These are phyloP conservation scores for Zaprionus bogoriensis DNA, from an alignment of 2,888 invertebrate genomes.

Conservation along the genomic window DNA sequence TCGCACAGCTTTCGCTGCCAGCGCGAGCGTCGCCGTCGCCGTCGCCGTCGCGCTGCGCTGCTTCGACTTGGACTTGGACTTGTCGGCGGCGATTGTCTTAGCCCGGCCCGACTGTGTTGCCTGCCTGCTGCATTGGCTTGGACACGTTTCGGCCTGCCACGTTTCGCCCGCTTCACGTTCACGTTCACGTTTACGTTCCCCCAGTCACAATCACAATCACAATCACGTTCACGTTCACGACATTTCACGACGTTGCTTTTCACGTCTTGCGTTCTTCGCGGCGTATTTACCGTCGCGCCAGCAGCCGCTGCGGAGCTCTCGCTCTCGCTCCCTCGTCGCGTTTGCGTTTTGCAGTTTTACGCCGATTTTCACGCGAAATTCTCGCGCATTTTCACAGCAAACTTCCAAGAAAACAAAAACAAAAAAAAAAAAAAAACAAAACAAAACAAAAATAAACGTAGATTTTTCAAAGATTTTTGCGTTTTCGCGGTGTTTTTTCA, in stretches of 20 bases:
- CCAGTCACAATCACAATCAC: no score
- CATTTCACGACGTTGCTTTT: constrained; percentile 2
- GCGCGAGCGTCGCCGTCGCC: constrained; percentile 24
- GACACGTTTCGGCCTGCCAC: constrained; percentile 33
- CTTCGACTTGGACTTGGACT: constrained; percentile 55
- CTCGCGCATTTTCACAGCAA: neutral
- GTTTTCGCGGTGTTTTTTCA: neutral
- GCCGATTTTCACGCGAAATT: neutral
- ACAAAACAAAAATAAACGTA: no score
- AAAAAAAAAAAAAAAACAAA: no score
- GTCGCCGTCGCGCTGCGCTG: constrained; percentile 8
- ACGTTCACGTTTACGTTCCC: constrained; percentile 3
- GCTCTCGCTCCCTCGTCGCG: neutral
- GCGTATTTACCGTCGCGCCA: no score
- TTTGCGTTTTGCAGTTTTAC: constrained; percentile 1
- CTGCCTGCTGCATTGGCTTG: constrained; percentile 65
- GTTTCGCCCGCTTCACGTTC: constrained; percentile 13
- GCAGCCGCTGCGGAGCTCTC: no score
- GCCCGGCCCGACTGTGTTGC: constrained; percentile 59
- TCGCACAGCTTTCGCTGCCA: constrained; percentile 33
- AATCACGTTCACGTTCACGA: neutral
- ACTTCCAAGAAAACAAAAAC: no score
- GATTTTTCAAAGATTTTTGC: no score
- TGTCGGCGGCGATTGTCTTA: constrained; percentile 56
- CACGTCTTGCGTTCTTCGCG: neutral